Conservation (phyloP, 23 tunicate species). For the Corella eumyota region DNA sequence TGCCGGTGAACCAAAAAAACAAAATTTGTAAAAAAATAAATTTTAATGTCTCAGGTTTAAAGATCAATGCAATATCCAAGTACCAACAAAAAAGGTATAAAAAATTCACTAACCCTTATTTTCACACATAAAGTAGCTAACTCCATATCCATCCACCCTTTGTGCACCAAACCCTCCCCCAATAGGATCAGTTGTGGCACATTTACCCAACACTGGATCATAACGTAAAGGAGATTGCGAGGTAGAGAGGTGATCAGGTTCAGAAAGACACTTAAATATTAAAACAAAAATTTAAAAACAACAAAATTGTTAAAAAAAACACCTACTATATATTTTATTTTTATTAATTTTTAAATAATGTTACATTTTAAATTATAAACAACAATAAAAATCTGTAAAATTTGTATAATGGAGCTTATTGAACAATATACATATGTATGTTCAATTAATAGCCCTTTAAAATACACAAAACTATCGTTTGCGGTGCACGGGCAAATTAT, state of each 20-base stretch:
- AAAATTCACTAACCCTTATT: slow-evolving; percentile 21
- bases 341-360: not conserved
- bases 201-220: slow-evolving; percentile 40
- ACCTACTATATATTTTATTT: not conserved
- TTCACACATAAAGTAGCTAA: slow-evolving; percentile 74
- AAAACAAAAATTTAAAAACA: not conserved
- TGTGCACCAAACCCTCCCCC: slow-evolving; percentile 94
- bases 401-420: too few relatives aligned
- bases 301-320: too few relatives aligned
- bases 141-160: slow-evolving; percentile 81
- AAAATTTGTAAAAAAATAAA: too few relatives aligned
- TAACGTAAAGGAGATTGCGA: slow-evolving; percentile 82
- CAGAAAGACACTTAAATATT: slow-evolving; percentile 33
- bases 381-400: too few relatives aligned
- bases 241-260: slow-evolving; percentile 72
- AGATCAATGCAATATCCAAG: not conserved
- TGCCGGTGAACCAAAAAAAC: too few relatives aligned
- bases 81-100: not conserved
- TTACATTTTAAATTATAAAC: too few relatives aligned
- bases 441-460: too few relatives aligned
- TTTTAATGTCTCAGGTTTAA: not conserved
- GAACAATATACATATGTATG: too few relatives aligned
- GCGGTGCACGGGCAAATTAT: not conserved
- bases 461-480: not conserved
- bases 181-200: slow-evolving; percentile 19